phyloP scores from a whole-genome alignment of 2,113 vertebrate genomes.

The Theropithecus gelada region DNA sequence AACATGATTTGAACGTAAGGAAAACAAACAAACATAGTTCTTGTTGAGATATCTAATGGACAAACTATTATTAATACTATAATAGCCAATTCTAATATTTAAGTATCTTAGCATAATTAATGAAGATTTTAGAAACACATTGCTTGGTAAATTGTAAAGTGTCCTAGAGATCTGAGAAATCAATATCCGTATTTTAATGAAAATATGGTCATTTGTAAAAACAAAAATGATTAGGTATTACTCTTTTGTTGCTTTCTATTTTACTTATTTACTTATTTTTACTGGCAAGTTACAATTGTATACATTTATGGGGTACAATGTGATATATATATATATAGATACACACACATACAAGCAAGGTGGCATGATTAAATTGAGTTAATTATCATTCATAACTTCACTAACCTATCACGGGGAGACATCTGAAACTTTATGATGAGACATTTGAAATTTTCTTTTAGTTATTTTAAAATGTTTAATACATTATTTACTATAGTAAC shows the following conservation, averaged over 20 bases:
- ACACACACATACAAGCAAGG: background rate
- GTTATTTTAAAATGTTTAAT: background rate
- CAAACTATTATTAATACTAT: background rate
- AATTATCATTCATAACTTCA: background rate
- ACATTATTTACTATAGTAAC: background rate
- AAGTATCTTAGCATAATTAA: background rate
- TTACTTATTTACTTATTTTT: background rate
- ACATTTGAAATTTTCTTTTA: background rate
- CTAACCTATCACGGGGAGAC: background rate
- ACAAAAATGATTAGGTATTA: background rate
- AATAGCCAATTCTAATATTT: background rate
- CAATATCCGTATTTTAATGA: background rate
- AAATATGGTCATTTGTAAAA: background rate
- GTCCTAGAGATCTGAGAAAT: background rate
- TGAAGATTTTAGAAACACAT: slow-evolving; percentile 15
- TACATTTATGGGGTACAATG: background rate
- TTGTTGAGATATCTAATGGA: background rate
- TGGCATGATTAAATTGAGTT: background rate
- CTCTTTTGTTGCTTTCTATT: background rate
- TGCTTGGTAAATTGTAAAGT: background rate
- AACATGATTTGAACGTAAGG: background rate
- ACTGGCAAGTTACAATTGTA: background rate
- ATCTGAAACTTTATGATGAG: no score
- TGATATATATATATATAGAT: background rate
- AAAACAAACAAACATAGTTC: background rate